phyloP scores from a whole-genome alignment of 2,113 vertebrate species.

The Rhynchomys soricoides region DNA sequence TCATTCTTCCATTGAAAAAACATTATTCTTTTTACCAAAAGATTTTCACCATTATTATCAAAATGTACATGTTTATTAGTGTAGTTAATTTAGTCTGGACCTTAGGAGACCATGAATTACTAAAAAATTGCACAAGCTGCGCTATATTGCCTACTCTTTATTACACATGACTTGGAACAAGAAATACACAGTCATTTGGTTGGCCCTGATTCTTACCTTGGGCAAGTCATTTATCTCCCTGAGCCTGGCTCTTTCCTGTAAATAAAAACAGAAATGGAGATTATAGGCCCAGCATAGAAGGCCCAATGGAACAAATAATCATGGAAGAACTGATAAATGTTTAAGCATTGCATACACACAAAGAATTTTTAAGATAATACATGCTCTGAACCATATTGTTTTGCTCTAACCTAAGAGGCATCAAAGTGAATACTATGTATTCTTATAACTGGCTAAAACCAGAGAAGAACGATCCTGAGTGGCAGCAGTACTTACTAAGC shows the following conservation, averaged over 20 bases:
- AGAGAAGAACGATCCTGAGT: background rate
- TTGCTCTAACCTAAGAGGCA: background rate
- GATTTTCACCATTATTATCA: constrained; percentile 16
- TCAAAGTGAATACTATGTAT: background rate
- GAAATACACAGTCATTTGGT: background rate
- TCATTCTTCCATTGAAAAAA: background rate
- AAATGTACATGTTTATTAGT: constrained; percentile 9
- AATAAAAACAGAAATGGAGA: constrained; percentile 30
- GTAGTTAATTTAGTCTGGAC: constrained; percentile 29
- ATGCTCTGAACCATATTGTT: background rate
- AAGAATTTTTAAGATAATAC: background rate
- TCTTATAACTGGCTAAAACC: background rate
- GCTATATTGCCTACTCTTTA: background rate
- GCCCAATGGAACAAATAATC: background rate
- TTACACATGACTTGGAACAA: constrained; percentile 8
- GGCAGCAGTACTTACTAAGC: background rate
- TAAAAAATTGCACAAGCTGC: background rate
- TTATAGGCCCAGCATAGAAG: background rate
- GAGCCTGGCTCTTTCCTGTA: constrained; percentile 11
- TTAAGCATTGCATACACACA: background rate
- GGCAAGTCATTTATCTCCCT: background rate
- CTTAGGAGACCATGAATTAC: background rate
- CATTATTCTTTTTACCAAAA: constrained; percentile 23
- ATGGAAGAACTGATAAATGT: background rate
- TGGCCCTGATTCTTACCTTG: background rate